Evolutionary conservation across 2,888 invertebrate species (phyloP).

Genomic region (Caenorhabditis sp.): DNA sequence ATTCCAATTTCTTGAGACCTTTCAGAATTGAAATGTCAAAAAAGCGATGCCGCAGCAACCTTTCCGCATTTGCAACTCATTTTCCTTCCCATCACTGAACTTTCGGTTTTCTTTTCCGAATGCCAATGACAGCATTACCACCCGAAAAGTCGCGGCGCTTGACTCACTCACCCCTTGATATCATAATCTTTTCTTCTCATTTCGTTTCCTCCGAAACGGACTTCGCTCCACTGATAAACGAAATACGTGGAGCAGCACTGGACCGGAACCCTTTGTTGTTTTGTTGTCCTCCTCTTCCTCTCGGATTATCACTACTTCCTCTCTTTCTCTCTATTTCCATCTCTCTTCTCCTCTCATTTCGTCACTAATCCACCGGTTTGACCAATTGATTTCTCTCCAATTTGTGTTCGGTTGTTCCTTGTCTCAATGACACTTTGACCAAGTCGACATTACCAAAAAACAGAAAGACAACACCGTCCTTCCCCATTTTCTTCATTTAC

Average conservation of each 20-base stretch:
- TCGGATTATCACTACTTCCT: constrained; percentile 24
- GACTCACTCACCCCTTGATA: no score
- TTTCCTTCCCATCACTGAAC: no score
- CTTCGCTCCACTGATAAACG: constrained; percentile 3
- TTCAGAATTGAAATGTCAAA: no score
- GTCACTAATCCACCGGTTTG: constrained; percentile 47
- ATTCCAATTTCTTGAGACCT: no score
- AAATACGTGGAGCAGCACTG: neutral
- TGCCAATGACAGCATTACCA: neutral
- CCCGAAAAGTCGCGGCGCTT: neutral
- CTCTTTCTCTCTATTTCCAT: constrained; percentile 4
- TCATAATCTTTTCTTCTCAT: no score
- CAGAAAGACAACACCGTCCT: constrained; percentile 35
- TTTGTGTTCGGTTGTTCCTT: constrained; percentile 20
- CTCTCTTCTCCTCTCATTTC: constrained; percentile 7
- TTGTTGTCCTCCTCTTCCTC: constrained; percentile 7
- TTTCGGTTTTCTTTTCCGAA: no score
- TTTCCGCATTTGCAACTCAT: no score
- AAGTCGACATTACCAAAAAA: constrained; percentile 2
- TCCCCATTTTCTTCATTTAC: constrained; percentile 14
- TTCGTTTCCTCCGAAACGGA: neutral
- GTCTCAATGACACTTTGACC: constrained; percentile 29
- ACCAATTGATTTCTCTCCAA: constrained; percentile 25
- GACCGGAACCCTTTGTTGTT: constrained; percentile 18
- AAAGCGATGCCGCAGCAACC: no score